These are phyloP conservation scores for Coptodon bakossiorum DNA, from an alignment of 2,113 vertebrate species.

Conservation along the genomic window DNA sequence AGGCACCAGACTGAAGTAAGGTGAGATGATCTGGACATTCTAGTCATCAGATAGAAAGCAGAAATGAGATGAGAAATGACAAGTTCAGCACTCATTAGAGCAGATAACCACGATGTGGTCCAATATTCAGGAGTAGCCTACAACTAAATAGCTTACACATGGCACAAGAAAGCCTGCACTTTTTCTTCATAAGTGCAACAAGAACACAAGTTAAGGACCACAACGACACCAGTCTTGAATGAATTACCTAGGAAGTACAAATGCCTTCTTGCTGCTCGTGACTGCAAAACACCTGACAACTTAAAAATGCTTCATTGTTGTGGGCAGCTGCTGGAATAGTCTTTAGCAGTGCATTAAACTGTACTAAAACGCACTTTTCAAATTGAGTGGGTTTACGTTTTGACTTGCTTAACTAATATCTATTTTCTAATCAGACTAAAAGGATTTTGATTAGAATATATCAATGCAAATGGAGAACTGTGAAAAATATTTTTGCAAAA, in stretches of 20 bases:
- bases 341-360: background rate
- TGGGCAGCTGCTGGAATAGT: background rate
- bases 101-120: background rate
- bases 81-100: background rate
- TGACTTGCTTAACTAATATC: background rate
- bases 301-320: background rate
- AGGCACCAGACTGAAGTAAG: background rate
- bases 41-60: background rate
- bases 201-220: background rate
- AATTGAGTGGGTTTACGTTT: background rate
- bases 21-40: background rate
- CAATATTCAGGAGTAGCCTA: background rate
- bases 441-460: conserved; percentile 30
- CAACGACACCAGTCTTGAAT: background rate
- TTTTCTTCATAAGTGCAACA: background rate
- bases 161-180: background rate
- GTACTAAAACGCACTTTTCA: background rate
- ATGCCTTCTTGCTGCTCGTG: background rate
- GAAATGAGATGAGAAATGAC: background rate
- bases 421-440: conserved; percentile 49
- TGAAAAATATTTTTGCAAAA: background rate
- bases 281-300: background rate
- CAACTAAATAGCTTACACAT: background rate
- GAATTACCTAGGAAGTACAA: background rate
- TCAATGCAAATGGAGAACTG: conserved; percentile 21